phyloP scores from a whole-genome alignment of 2,113 vertebrate genomes.

The Xyrauchen texanus region DNA sequence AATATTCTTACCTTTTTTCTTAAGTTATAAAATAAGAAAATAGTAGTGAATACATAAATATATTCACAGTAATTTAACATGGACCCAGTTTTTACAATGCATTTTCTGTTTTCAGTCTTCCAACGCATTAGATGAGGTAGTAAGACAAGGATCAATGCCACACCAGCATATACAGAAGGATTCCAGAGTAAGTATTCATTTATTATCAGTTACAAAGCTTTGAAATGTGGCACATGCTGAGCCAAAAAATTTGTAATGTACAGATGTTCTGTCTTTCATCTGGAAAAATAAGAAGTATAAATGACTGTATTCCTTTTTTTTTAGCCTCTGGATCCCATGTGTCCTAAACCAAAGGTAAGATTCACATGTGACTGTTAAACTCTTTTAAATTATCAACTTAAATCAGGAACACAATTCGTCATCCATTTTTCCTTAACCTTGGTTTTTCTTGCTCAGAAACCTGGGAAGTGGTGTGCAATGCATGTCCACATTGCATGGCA shows the following conservation, averaged over 20 bases:
- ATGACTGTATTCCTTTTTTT: not conserved
- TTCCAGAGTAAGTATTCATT: slow-evolving; percentile 77
- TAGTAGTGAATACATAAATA: not conserved
- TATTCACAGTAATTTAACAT: not conserved
- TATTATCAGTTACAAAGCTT: not conserved
- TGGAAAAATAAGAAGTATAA: not conserved
- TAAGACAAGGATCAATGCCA: slow-evolving; percentile 81
- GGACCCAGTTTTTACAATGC: not conserved
- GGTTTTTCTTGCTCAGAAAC: slow-evolving; percentile 72
- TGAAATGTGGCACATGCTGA: not conserved
- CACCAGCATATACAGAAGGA: slow-evolving; percentile 85
- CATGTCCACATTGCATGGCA: slow-evolving; percentile 93
- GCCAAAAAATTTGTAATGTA: not conserved
- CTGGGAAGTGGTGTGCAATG: slow-evolving; percentile 84
- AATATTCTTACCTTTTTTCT: no score
- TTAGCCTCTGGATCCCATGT: slow-evolving; percentile 47
- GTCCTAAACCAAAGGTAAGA: slow-evolving; percentile 54
- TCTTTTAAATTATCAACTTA: not conserved
- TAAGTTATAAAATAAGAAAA: no score
- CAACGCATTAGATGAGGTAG: slow-evolving; percentile 83
- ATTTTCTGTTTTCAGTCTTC: slow-evolving; percentile 72
- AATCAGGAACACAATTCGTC: not conserved
- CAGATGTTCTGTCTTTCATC: not conserved
- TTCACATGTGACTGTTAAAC: not conserved
- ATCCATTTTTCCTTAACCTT: slow-evolving; percentile 15